Base-by-base conservation (phyloP, 2,113 vertebrate species). In the Opisthocomus hoazin region DNA sequence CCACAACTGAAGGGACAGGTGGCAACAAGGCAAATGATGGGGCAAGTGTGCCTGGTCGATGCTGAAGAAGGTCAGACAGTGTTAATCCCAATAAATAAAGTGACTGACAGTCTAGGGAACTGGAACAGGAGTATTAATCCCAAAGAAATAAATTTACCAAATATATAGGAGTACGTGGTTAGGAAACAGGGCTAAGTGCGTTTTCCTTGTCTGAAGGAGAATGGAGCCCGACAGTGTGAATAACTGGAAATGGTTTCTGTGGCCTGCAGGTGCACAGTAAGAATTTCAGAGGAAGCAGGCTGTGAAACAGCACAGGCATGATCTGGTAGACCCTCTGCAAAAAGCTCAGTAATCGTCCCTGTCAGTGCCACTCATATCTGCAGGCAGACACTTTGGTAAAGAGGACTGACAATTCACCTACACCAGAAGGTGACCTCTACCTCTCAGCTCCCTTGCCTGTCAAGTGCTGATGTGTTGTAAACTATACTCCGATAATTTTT, bases 11-110 rank as follows among this genome's bases (percentile, higher is more conserved):
- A 77, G 12, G 11, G 10, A 29, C n/a, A 73, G 10, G 16, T 41
- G 27, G 9, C 37, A 92, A 61, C 17, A 54, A 65, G 15, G 41
- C 36, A 84, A n/a, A 64, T 20, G 12, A 57, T 53, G 43, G 58
- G 48, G 27, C 20, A 51, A 68, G 22, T 29, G 30, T 22, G 54
- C 10, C 39, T 69, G 34, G 48, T 10, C 5, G 11, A 2, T 57
- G 26, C 4, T 73, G 69, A 58, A 50, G 32, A 41, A 82, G 29
- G 20, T 46, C 0, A 0, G 22, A 58, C 11, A 65, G 7, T 15
- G 45, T 82, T 65, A 86, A 70, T 36, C 41, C n/a, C 26, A 48
- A 19, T 32, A 80, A 63, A 8, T 16, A 85, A 79, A 64, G 75
- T 57, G 30, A 51, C 13, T 70, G 60, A 29, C 3, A 5, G 7